Conservation (phyloP, 2,797 vertebrate species). For the Pipistrellus kuhlii region DNA sequence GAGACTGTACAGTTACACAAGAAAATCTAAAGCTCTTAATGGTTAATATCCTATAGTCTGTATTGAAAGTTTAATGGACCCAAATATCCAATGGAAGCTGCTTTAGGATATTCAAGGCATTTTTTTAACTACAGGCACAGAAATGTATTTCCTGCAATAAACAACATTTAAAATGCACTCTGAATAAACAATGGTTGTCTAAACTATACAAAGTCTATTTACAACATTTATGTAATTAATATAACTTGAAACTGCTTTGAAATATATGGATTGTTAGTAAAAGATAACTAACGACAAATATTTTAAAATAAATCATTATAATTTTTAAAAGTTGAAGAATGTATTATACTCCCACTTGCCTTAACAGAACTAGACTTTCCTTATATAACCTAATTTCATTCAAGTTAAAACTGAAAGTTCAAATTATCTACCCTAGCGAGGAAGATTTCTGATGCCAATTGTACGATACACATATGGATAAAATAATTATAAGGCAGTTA, state of each 20-base stretch:
- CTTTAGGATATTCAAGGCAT: not conserved
- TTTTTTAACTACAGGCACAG: slow-evolving; percentile 43
- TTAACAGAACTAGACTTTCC: slow-evolving; percentile 28
- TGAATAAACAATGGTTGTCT: slow-evolving; percentile 10
- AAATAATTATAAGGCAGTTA: slow-evolving; percentile 37
- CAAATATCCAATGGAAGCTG: not conserved
- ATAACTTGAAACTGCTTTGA: slow-evolving; percentile 60
- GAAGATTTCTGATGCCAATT: slow-evolving; percentile 40
- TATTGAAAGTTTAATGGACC: not conserved
- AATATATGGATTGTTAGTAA: not conserved
- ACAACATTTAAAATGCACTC: slow-evolving; percentile 47
- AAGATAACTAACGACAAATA: slow-evolving; percentile 4
- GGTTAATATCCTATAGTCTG: not conserved
- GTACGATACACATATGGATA: not conserved
- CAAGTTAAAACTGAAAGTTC: slow-evolving; percentile 52
- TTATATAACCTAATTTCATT: slow-evolving; percentile 22
- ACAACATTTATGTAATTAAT: slow-evolving; percentile 8
- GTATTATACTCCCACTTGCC: slow-evolving; percentile 14
- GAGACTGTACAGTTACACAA: not conserved
- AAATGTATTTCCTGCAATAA: slow-evolving; percentile 18
- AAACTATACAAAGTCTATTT: slow-evolving; percentile 34
- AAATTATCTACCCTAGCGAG: not conserved
- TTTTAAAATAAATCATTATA: slow-evolving; percentile 56
- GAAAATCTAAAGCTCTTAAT: not conserved
- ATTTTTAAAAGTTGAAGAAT: not conserved